Conservation (phyloP, 1,140 invertebrate genomes). For the Vanessa atalanta region DNA sequence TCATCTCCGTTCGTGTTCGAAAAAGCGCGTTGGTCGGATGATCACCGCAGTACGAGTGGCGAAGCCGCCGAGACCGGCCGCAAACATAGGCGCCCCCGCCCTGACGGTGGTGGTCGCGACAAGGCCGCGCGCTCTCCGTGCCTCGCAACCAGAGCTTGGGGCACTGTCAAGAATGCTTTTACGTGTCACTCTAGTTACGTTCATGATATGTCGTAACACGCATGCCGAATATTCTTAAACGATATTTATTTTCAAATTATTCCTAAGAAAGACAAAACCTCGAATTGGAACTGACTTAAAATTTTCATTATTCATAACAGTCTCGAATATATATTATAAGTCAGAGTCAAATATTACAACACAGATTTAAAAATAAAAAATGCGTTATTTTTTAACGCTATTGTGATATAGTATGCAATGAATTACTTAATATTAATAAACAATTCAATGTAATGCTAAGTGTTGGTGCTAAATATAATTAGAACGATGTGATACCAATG, state of each 20-base stretch:
- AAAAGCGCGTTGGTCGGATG: conserved; percentile 67
- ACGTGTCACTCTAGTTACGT: conserved; percentile 44
- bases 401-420: too few species aligned
- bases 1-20: conserved; percentile 57
- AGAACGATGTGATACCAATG: neutral
- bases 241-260: too few species aligned
- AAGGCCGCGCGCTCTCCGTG: conserved; percentile 67
- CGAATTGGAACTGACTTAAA: too few species aligned
- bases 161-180: conserved; percentile 53
- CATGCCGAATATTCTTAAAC: conserved; percentile 9
- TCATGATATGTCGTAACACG: conserved; percentile 41
- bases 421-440: too few species aligned
- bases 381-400: too few species aligned
- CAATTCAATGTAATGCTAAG: too few species aligned
- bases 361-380: too few species aligned
- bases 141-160: conserved; percentile 46
- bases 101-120: conserved; percentile 49
- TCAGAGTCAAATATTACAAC: too few species aligned
- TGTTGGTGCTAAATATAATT: too few species aligned
- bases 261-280: too few species aligned
- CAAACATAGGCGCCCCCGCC: conserved; percentile 72
- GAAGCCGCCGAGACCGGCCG: conserved; percentile 46
- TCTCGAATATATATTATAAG: too few species aligned
- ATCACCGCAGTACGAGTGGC: conserved; percentile 67
- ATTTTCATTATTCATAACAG: too few species aligned